phyloP scores from a whole-genome alignment of 2,888 invertebrate genomes.

The Andrena trimmerana region DNA sequence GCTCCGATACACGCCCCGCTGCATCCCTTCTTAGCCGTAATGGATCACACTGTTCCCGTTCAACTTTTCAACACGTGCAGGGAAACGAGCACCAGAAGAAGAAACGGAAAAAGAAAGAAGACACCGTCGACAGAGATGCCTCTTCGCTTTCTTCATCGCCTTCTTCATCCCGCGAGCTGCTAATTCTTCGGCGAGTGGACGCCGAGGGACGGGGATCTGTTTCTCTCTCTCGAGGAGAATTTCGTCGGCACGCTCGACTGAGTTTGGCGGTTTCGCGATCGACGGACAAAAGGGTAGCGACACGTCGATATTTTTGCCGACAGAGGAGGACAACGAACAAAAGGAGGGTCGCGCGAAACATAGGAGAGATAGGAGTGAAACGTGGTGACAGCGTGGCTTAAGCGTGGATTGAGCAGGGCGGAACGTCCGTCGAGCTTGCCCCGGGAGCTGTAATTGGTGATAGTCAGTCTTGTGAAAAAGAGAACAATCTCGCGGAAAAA shows the following conservation, averaged over 20 bases:
- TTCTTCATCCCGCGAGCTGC: neutral
- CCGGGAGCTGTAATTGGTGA: conserved; percentile 59
- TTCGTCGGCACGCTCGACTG: conserved; percentile 49
- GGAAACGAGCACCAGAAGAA: conserved; percentile 32
- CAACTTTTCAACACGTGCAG: conserved; percentile 8
- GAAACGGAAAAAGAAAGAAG: neutral
- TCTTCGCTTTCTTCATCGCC: conserved; percentile 12
- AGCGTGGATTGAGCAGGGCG: conserved; percentile 57
- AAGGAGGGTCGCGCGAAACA: conserved; percentile 11
- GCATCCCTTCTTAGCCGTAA: conserved; percentile 20
- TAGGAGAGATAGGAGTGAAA: conserved; percentile 19
- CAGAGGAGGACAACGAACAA: conserved; percentile 27
- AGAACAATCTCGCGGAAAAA: conserved; percentile 59
- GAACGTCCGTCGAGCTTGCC: conserved; percentile 60
- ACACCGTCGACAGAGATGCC: conserved; percentile 19
- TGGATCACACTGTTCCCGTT: conserved; percentile 10
- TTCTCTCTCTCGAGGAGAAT: conserved; percentile 30
- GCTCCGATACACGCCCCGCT: conserved; percentile 30
- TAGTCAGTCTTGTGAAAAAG: conserved; percentile 70
- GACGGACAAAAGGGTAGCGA: conserved; percentile 56
- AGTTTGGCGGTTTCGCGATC: conserved; percentile 59
- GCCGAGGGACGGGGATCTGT: conserved; percentile 14
- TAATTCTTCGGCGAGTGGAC: conserved; percentile 27
- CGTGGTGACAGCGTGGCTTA: conserved; percentile 40
- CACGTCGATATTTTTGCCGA: conserved; percentile 53